Conservation (phyloP, 2,888 invertebrate genomes). For the Leptogaster cylindrica region DNA sequence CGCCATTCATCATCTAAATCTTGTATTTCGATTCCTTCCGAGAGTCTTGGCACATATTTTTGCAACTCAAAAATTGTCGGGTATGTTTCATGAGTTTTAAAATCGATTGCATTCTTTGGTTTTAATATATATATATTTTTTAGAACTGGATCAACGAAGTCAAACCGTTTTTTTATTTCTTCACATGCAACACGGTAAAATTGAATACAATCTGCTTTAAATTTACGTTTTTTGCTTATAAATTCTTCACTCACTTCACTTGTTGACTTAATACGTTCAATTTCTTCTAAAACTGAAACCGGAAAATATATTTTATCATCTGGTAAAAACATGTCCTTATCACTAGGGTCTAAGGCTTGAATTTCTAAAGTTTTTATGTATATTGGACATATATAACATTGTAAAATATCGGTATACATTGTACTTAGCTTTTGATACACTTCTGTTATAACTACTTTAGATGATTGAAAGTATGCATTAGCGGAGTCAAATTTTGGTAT, state of each 20-base stretch:
- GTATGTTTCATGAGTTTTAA: background rate
- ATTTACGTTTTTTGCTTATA: background rate
- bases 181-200: background rate
- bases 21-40: background rate
- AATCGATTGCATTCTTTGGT: background rate
- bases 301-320: background rate
- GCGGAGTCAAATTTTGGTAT: background rate
- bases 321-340: background rate
- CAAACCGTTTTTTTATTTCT: background rate
- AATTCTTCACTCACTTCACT: no score
- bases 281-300: background rate
- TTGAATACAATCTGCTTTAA: background rate
- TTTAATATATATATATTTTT: background rate
- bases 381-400: background rate
- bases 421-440: background rate
- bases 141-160: background rate
- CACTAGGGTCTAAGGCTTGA: background rate
- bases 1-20: background rate
- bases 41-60: background rate
- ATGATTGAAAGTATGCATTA: background rate
- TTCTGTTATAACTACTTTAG: background rate
- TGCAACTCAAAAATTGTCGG: background rate
- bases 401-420: background rate
- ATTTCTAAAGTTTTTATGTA: background rate
- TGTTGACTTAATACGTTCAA: no score